Evolutionary conservation across 1,140 invertebrate genomes (phyloP), one percentile per base, ranked within the genome.

Genomic region (Notospermus geniculatus): DNA sequence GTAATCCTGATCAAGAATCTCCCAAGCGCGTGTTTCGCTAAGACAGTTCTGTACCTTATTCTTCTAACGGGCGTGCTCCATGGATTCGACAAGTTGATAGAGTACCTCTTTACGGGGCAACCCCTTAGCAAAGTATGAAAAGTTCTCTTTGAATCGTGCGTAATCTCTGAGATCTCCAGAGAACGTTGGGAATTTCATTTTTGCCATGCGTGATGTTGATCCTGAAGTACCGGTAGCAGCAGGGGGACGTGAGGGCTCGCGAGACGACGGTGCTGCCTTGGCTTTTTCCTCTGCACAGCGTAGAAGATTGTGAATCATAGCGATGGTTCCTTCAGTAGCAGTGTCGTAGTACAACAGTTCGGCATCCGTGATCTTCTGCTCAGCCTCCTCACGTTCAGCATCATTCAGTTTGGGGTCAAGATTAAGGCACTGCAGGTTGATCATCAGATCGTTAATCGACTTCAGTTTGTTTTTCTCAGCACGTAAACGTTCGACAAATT

Each of bases 131-230:
- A 50, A 50, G n/a, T n/a, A 5, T 23, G 4, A 4, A 50, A 50
- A 50, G 4, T 50, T 5, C 25, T 50, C 4, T 5, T n/a, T 5
- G n/a, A 50, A 50, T n/a, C n/a, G n/a, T 5, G 5, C 4, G n/a
- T 50, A 50, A 50, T 50, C 46, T n/a, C 46, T 5, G 9, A 23
- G 4, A n/a, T 50, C n/a, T 50, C 46, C 46, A 4, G 5, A 5
- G n/a, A 50, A 50, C n/a, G 46, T 50, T 7, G 46, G 46, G n/a
- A 50, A 50, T n/a, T 27, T 50, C 5, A 50, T 5, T 50, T 50
- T 50, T 5, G 46, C 19, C 46, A 50, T 50, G 4, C 46, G 5
- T 7, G 46, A 23, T 19, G 19, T 43, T 43, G 19, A 43, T 13
- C 11, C 19, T 50, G 46, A 27, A 4, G 15, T 50, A 19, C 5